Conservation (phyloP, 2,113 vertebrate genomes). For the Tychaedon coryphoeus region DNA sequence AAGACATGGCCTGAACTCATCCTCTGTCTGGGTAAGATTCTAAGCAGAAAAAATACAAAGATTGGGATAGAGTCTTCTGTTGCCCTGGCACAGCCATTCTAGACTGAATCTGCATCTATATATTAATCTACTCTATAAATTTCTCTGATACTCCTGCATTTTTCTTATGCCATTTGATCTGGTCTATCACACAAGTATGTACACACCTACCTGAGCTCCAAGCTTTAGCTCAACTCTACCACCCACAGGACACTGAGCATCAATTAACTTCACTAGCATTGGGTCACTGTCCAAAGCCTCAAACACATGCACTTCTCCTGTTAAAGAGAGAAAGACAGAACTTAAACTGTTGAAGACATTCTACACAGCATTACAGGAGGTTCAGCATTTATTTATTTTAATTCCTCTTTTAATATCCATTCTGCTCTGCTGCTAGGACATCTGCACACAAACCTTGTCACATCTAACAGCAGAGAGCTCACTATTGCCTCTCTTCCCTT, state of each 20-base stretch:
- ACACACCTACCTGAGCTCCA: slow-evolving; percentile 85
- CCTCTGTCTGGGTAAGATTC: not conserved
- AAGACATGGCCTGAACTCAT: not conserved
- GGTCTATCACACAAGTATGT: not conserved
- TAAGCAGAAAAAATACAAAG: not conserved
- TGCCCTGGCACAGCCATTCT: not conserved
- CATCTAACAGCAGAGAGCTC: not conserved
- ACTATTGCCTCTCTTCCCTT: not conserved
- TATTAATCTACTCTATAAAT: not conserved
- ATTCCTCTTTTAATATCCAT: not conserved
- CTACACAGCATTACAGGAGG: not conserved
- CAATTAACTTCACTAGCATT: slow-evolving; percentile 77
- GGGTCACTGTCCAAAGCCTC: slow-evolving; percentile 92
- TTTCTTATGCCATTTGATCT: not conserved
- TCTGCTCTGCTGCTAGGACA: not conserved
- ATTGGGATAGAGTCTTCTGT: not conserved
- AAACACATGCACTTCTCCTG: slow-evolving; percentile 78
- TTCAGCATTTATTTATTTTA: not conserved
- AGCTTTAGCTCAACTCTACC: slow-evolving; percentile 86
- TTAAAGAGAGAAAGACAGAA: not conserved
- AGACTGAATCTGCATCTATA: not conserved
- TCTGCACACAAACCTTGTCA: not conserved
- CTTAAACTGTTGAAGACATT: not conserved
- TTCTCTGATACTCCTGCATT: not conserved
- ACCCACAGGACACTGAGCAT: slow-evolving; percentile 87